Evolutionary conservation across 2,888 invertebrate species (phyloP).

Genomic region (Bembecia ichneumoniformis): DNA sequence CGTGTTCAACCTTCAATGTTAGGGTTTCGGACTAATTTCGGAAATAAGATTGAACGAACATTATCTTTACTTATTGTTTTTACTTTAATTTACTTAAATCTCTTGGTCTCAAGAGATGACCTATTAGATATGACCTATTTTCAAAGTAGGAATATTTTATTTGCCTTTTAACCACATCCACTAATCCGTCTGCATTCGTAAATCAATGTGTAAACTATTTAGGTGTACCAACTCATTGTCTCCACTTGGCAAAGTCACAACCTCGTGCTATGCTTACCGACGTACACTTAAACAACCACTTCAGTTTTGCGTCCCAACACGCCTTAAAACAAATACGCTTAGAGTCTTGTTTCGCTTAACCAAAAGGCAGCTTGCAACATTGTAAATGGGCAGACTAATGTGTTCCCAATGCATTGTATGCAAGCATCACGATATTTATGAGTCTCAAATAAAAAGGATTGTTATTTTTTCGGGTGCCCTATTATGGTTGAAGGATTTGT

Average conservation of each 20-base stretch:
- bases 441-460: slow-evolving; percentile 12
- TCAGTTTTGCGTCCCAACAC: neutral
- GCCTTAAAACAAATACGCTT: no score
- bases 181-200: slow-evolving; percentile 13
- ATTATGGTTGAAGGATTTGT: slow-evolving; percentile 14
- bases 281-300: neutral
- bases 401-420: slow-evolving; percentile 36
- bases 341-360: no score
- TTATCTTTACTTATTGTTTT: no score
- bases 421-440: slow-evolving; percentile 20
- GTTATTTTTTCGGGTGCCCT: slow-evolving; percentile 21
- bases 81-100: no score
- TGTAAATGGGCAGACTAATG: slow-evolving; percentile 15
- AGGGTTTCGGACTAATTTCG: no score
- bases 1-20: no score
- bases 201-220: slow-evolving; percentile 26
- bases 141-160: no score
- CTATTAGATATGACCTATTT: no score
- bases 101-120: no score
- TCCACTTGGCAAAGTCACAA: slow-evolving; percentile 37
- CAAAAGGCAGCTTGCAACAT: neutral
- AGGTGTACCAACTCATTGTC: slow-evolving; percentile 32
- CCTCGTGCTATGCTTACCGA: slow-evolving; percentile 9
- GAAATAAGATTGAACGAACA: no score
- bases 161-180: neutral